These are phyloP conservation scores for Stichopus chloronotus DNA, from an alignment of 35 echinoderm and acorn worm genomes.

Conservation along the genomic window DNA sequence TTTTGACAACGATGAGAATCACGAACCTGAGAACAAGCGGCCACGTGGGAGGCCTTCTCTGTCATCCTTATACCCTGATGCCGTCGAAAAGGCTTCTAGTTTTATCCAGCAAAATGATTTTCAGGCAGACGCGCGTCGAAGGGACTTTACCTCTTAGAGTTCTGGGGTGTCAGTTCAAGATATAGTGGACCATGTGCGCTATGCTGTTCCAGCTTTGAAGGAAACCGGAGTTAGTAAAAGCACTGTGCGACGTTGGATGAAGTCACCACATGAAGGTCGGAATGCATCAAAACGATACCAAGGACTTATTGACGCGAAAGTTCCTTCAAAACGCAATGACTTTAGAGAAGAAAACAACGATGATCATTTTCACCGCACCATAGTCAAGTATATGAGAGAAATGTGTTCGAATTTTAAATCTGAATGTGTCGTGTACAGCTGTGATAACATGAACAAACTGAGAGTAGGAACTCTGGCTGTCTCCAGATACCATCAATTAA, in stretches of 20 bases:
- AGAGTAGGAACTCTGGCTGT: conserved; percentile 38
- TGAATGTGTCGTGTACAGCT: conserved; percentile 1
- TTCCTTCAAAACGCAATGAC: conserved; percentile 1
- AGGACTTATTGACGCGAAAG: conserved; percentile 46
- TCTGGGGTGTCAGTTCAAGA: conserved; percentile 13
- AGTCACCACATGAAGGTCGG: not conserved
- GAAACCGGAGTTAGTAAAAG: not conserved
- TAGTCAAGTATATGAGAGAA: not conserved
- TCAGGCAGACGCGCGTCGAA: not conserved
- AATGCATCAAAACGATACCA: not conserved
- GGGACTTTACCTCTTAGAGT: not conserved
- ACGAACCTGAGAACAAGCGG: not conserved
- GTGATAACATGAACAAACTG: conserved; percentile 43
- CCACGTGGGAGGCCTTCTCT: not conserved
- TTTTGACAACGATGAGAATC: not conserved
- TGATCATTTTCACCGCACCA: not conserved
- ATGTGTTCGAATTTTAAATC: not conserved
- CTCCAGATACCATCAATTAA: conserved; percentile 22
- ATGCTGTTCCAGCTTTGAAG: conserved; percentile 3
- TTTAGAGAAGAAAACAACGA: not conserved
- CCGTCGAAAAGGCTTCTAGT: not conserved
- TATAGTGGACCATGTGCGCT: not conserved
- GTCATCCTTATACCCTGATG: not conserved
- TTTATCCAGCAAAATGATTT: conserved; percentile 44
- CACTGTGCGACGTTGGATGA: not conserved